Evolutionary conservation across 1,140 invertebrate species (phyloP).

Genomic region (Aphaenogaster floridana): DNA sequence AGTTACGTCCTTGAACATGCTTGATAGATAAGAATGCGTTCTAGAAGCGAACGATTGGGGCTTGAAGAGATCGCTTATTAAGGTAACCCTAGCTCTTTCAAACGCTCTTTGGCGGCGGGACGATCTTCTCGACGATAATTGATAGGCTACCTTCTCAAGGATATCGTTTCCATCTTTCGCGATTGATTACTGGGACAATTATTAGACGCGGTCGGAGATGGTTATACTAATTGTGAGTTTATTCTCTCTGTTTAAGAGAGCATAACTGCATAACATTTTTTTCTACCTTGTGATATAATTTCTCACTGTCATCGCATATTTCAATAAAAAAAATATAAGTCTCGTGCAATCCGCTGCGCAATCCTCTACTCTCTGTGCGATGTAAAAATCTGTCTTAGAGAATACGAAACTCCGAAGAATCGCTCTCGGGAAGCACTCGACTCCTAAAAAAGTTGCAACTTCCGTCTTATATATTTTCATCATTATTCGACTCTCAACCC

Average conservation of each 20-base stretch:
- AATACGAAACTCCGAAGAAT: not conserved
- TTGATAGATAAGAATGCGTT: slow-evolving; percentile 53
- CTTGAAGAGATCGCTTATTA: slow-evolving; percentile 61
- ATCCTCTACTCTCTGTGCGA: not conserved
- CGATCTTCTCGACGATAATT: slow-evolving; percentile 62
- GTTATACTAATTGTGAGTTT: slow-evolving; percentile 20
- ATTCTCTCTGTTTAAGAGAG: not conserved
- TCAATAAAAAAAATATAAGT: slow-evolving; percentile 19
- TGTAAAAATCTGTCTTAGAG: slow-evolving; percentile 1
- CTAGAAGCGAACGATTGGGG: not conserved
- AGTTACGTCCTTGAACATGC: slow-evolving; percentile 33
- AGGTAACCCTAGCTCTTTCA: slow-evolving; percentile 62
- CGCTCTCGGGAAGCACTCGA: not conserved
- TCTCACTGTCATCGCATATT: slow-evolving; percentile 8
- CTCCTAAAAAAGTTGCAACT: not conserved
- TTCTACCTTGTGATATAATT: not conserved
- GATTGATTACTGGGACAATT: slow-evolving; percentile 26
- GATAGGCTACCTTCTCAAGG: slow-evolving; percentile 53
- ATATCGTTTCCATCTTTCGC: slow-evolving; percentile 59
- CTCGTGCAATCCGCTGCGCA: not conserved
- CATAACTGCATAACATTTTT: slow-evolving; percentile 11
- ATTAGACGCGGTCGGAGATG: not conserved
- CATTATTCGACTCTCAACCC: slow-evolving; percentile 17
- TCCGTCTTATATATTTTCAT: not conserved
- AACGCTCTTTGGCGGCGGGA: slow-evolving; percentile 34